Evolutionary conservation across 2,888 invertebrate genomes (phyloP), one percentile per base, ranked within the genome.

Genomic region (Tricholauxania praeusta): DNA sequence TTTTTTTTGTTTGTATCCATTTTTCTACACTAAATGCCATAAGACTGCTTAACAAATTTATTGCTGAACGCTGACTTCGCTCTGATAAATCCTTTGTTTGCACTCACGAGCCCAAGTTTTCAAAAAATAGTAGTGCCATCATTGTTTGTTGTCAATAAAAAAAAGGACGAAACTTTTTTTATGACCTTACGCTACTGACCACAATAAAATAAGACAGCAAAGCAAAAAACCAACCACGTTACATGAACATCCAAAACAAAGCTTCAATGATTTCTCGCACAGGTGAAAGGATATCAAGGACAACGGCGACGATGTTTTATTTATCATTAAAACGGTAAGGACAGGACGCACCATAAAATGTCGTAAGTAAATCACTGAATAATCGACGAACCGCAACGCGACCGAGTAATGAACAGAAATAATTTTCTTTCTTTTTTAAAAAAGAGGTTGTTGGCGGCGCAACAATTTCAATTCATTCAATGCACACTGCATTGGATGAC

Each of bases 241-340:
- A 47, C 12, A 49, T 10, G 22, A 63, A 51, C 8, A 8, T 7
- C 12, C 15, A 52, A 22, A 8, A 52, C n/a, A 12, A 49, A 19
- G 49, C 39, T 53, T 32, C 66, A 53, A 53, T 53, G 17, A 53
- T 19, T 53, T 32, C 32, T 53, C 28, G 66, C 53, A 66, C 53
- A 53, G 66, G 66, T 53, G 57, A 57, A 66, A 66, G 17, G 17
- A 39, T 53, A 32, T 52, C 66, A 66, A 66, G 66, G 53, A 32
- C 53, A 32, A 32, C 7, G 39, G 32, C 53, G 66, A 66, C 39
- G 53, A 55, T 55, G 39, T 66, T 66, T 66, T 66, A 55, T 66
- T 66, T 53, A 66, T 66, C 66, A 39, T 47, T 66, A 32, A 15
- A 39, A 63, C 47, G 12, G 17, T 22, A 19, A 62, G 2, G 47